Evolutionary conservation across 2,888 invertebrate species (phyloP), one percentile per base, ranked within the genome.

Genomic region (Holacanthella duospinosa): DNA sequence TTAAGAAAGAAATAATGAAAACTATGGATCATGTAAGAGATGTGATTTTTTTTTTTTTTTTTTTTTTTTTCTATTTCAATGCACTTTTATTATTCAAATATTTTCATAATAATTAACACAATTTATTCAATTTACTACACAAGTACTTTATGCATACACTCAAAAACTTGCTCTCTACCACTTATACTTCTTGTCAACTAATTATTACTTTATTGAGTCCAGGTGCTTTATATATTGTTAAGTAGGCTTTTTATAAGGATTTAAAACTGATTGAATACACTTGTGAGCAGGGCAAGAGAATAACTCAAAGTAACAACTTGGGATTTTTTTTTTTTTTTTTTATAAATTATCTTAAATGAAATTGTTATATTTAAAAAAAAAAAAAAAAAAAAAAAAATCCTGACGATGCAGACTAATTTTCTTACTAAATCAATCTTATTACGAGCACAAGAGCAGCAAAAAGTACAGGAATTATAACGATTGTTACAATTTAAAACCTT

Each of bases 161-260:
- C 54, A n/a, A 24, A 53, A 9, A 53, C 25, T 6, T 53, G 4
- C 54, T 25, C 54, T 25, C 54, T 53, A 6, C 54, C 54, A 24
- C 6, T 53, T 25, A 24, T 53, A n/a, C 54, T 53, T n/a, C 6
- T n/a, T n/a, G n/a, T 9, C 4, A n/a, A 48, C 48, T 48, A 48
- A 48, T 48, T 48, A 48, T 48, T 48, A 48, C 48, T 48, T 48
- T 48, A 48, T 48, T 48, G 48, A 48, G 48, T 48, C 48, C 48
- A 48, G 48, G 21, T 48, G 48, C 48, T 48, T 48, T 21, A 48
- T 48, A 48, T 21, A 48, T 48, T 48, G 4, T 48, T n/a, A 4
- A n/a, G 48, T n/a, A 48, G 21, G n/a, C 21, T 36, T 36, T 36
- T 48, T 16, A 48, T 48, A 48, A 21, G 21, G 48, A 48, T 4